Percentiles rank a stretch among this genome's conserved stretches.
Evolutionary conservation across 2,113 vertebrate species (phyloP).

Genomic region (Peucedramus taeniatus): DNA sequence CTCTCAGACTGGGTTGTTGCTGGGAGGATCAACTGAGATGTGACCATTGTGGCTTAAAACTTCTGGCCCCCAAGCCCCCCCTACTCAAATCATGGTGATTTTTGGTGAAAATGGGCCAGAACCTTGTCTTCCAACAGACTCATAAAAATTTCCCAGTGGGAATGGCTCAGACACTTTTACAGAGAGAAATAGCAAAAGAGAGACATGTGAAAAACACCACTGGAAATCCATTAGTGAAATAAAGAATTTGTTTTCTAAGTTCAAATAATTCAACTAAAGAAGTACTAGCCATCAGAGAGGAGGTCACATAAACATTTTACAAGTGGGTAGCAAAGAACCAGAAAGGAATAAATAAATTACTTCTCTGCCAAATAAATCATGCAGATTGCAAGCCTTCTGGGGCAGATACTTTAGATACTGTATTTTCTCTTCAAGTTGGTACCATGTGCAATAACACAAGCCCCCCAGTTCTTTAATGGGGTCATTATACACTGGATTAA

Average conservation of each 20-base stretch:
- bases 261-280: not conserved
- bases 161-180: not conserved
- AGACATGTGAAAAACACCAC: not conserved
- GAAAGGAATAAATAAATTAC: constrained; percentile 1
- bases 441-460: not conserved
- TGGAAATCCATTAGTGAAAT: constrained; percentile 8
- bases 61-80: not conserved
- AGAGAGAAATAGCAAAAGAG: not conserved
- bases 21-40: not conserved
- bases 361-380: not conserved
- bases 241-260: not conserved
- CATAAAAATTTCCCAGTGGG: not conserved
- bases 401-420: not conserved
- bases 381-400: not conserved
- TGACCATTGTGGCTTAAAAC: not conserved
- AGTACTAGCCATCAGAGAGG: not conserved
- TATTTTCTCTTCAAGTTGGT: not conserved
- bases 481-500: not conserved
- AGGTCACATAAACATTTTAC: not conserved
- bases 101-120: not conserved
- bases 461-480: not conserved
- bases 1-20: not conserved
- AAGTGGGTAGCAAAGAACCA: constrained; percentile 8
- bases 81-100: not conserved
- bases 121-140: not conserved